Percentiles rank a stretch among this genome's conserved stretches.
Evolutionary conservation across 35 echinoderm and acorn worm species (phyloP).

Genomic region (Eucidaris tribuloides): DNA sequence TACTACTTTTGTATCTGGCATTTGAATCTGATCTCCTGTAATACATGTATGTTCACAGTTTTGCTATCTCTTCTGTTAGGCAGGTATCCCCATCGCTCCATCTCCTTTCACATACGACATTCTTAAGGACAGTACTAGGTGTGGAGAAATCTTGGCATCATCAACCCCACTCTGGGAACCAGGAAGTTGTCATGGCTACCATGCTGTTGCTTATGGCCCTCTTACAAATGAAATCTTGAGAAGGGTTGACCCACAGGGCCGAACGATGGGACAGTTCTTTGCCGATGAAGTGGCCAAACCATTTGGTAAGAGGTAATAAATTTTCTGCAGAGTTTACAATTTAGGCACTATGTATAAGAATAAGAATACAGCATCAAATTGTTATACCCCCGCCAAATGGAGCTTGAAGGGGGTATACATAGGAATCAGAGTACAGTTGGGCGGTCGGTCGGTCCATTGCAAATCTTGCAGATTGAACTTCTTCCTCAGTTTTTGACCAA

Average conservation of each 20-base stretch:
- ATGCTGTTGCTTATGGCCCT: slow-evolving; percentile 53
- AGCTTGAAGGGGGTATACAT: no score
- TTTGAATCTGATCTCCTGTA: no score
- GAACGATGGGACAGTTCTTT: slow-evolving; percentile 84
- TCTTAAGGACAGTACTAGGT: slow-evolving; percentile 38
- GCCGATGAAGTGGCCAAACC: slow-evolving; percentile 84
- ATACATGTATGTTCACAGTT: no score
- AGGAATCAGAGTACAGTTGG: no score
- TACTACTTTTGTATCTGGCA: no score
- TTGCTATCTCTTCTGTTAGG: slow-evolving; percentile 59
- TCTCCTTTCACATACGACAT: slow-evolving; percentile 28
- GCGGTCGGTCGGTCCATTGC: no score
- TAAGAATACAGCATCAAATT: no score
- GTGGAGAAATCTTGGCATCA: slow-evolving; percentile 39
- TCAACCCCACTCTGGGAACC: slow-evolving; percentile 69
- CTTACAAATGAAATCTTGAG: slow-evolving; percentile 59
- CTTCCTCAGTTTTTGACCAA: no score
- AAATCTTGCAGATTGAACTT: no score
- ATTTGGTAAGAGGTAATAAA: slow-evolving; percentile 77
- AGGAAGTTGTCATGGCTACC: slow-evolving; percentile 72
- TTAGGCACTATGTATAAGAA: no score
- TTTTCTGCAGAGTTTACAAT: no score
- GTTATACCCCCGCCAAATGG: no score
- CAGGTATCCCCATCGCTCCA: slow-evolving; percentile 39
- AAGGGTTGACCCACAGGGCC: slow-evolving; percentile 64